Conservation (phyloP, 2,797 vertebrate species). For the Periparus ater region DNA sequence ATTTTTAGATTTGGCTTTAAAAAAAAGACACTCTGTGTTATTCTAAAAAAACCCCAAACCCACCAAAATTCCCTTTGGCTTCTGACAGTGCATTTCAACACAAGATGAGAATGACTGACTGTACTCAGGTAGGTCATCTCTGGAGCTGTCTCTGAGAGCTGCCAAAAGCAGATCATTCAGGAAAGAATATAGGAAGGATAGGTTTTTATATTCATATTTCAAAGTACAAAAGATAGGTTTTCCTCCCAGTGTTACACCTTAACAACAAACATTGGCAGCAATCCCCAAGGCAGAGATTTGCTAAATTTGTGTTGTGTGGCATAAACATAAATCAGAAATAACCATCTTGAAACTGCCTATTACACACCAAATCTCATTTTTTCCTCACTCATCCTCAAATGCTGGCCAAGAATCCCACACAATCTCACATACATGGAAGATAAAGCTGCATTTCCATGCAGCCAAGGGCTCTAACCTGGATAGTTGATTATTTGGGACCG, state of each 20-base stretch:
- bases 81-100: not conserved
- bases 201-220: not conserved
- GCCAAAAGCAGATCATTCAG: not conserved
- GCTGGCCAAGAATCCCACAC: not conserved
- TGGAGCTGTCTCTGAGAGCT: not conserved
- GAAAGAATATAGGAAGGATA: not conserved
- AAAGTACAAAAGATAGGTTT: not conserved
- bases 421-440: not conserved
- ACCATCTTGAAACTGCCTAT: not conserved
- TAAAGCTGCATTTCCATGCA: not conserved
- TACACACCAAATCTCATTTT: not conserved
- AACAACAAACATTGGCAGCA: not conserved
- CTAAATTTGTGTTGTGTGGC: not conserved
- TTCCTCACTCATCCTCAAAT: not conserved
- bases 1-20: not conserved
- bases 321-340: not conserved
- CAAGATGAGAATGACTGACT: not conserved
- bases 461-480: not conserved
- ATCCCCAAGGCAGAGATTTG: not conserved
- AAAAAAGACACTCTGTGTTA: not conserved
- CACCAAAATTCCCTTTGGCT: not conserved
- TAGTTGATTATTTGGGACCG: rapidly evolving
- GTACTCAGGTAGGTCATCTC: not conserved
- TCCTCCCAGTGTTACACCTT: not conserved
- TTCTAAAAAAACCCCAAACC: not conserved